phyloP scores from a whole-genome alignment of 2,888 invertebrate genomes.

The Ichneumoninae sp. region DNA sequence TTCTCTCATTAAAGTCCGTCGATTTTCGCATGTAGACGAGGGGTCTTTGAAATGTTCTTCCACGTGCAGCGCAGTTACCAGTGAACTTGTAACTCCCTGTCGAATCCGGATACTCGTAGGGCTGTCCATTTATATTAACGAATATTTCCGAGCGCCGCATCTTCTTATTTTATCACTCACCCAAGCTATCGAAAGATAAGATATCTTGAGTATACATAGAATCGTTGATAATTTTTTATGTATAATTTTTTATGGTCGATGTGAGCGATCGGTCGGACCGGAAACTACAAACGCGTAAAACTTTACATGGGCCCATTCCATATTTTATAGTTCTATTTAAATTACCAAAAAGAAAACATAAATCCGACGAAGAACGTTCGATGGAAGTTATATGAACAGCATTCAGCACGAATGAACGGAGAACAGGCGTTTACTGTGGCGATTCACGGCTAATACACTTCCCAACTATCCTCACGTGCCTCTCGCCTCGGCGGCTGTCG shows the following conservation, averaged over 20 bases:
- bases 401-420: background rate
- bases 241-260: background rate
- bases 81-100: background rate
- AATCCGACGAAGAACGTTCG: background rate
- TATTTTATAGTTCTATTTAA: background rate
- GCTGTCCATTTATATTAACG: constrained; percentile 11
- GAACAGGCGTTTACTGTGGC: background rate
- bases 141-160: background rate
- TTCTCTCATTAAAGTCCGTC: constrained; percentile 18
- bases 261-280: background rate
- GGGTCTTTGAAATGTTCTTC: constrained; percentile 9
- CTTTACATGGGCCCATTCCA: background rate
- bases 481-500: background rate
- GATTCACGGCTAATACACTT: constrained; percentile 1
- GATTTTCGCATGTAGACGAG: constrained; percentile 14
- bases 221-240: background rate
- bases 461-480: constrained; percentile 4
- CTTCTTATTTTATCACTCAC: background rate
- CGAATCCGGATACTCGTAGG: background rate
- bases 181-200: background rate
- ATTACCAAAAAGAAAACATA: background rate
- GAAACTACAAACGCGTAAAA: no score
- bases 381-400: background rate
- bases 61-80: background rate
- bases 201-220: background rate